Base-by-base conservation (phyloP, 1,140 invertebrate species). In the Harlomillsia oculata region DNA sequence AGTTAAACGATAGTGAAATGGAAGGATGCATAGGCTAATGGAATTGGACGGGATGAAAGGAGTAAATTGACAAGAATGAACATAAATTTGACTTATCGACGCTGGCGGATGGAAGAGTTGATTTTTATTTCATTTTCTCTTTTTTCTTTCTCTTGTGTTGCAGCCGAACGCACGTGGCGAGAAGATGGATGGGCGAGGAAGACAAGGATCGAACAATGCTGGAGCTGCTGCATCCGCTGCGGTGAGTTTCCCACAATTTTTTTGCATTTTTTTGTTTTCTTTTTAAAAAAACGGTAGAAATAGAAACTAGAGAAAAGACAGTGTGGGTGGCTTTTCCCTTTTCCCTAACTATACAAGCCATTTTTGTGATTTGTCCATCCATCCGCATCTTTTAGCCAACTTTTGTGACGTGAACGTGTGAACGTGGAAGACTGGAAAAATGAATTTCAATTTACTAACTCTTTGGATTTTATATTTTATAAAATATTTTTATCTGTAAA, bases 141-240 rank as follows among this genome's bases (percentile, higher is more conserved):
- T n/a, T 34, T 9, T 34, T 9, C n/a, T 9, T 34, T 34, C n/a
- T n/a, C n/a, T 9, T 34, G 32, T 34, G 32, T 56, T 56, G 32
- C 32, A 56, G 53, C 53, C 53, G 14, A 56, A 56, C 36, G 32
- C 53, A 48, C 53, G 48, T 46, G 59, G 59, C n/a, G 53, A 53
- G 49, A 56, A 61, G 40, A 61, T 61, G 59, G 59, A 61, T 61
- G 59, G 53, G 9, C 46, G 59, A 61, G 48, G 59, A 48, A 56
- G 59, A 52, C 58, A 60, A 56, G 45, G 45, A 51, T 39, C 52
- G 16, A 56, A 41, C 21, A 55, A 55, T 56, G 43, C 45, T 25
- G 45, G 45, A 29, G 28, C 44, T 20, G 43, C 46, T 48, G 51
- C 56, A 28, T 50, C 59, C 18, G 41, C 59, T 43, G 48, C 45